phyloP scores from a whole-genome alignment of 2,113 vertebrate genomes.

The Actenoides lindsayi region DNA sequence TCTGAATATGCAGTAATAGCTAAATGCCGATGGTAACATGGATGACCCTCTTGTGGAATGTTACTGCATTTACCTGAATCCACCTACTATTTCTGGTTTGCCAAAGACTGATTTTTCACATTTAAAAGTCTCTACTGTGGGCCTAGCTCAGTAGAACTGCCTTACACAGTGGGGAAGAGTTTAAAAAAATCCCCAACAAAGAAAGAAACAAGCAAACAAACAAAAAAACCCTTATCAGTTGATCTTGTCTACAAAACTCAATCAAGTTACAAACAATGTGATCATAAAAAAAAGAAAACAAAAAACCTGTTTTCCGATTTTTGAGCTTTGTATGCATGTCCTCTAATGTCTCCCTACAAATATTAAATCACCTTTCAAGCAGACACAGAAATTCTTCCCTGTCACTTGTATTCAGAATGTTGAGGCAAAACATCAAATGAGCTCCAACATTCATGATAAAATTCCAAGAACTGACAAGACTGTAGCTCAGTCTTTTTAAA shows the following conservation, averaged over 20 bases:
- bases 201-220: not conserved
- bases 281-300: rapidly evolving
- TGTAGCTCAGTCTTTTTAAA: not conserved
- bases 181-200: not conserved
- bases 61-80: slow-evolving; percentile 6
- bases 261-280: not conserved
- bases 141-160: slow-evolving; percentile 43
- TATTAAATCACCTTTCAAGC: not conserved
- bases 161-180: not conserved
- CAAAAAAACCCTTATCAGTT: not conserved
- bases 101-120: slow-evolving; percentile 64
- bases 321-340: not conserved
- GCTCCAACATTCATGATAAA: not conserved
- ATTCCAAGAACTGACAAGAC: not conserved
- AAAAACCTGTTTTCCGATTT: not conserved
- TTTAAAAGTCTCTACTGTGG: slow-evolving; percentile 36
- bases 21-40: not conserved
- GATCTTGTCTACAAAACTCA: not conserved
- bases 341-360: not conserved
- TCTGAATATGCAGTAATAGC: not conserved
- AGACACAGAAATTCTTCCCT: not conserved
- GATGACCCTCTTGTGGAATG: not conserved
- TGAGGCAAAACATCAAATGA: not conserved
- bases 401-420: not conserved
- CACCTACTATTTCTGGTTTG: slow-evolving; percentile 48